Evolutionary conservation across 2,888 invertebrate species (phyloP), one percentile per base, ranked within the genome.

Genomic region (Harmothoe impar): DNA sequence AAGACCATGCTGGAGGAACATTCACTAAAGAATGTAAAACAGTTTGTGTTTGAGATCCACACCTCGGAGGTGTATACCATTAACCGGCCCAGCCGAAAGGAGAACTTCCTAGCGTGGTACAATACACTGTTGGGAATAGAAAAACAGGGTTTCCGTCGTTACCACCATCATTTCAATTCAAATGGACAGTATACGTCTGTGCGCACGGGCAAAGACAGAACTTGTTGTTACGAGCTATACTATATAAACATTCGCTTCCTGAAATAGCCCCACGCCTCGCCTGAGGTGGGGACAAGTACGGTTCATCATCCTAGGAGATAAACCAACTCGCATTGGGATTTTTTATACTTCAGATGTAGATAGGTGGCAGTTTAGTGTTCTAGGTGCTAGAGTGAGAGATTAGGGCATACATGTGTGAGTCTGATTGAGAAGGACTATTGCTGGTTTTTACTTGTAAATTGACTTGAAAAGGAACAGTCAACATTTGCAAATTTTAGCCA

Each of bases 31-130:
- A 90, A 91, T n/a, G 93, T 93, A 35, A 93, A 93, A 72, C 93
- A 93, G 90, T 91, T 93, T 29, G 89, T 91, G 29, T 90, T 93
- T 84, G 93, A 93, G 91, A 91, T 93, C 20, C 93, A 93, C 91
- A 93, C 93, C 0, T 90, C 90, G 1, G 93, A 92, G 78, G 92
- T 93, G 31, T 91, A 90, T 56, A 68, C 68, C 31, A 77, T 91
- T 7, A 43, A 43, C 29, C 72, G 85, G 12, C 86, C 90, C 15
- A 91, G 89, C 85, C 91, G 89, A 0, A 89, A 77, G 51, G 62
- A 90, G 54, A 90, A 93, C 81, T 93, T 92, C 68, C 17, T 33
- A 3, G n/a, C 33, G 0, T 91, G 91, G 89, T 92, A 91, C 72
- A 31, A 89, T 25, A 31, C 88, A 23, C 88, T 93, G 56, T 29